These are phyloP conservation scores for Oryzias javanicus DNA, from an alignment of 2,113 vertebrate genomes.

Conservation along the genomic window DNA sequence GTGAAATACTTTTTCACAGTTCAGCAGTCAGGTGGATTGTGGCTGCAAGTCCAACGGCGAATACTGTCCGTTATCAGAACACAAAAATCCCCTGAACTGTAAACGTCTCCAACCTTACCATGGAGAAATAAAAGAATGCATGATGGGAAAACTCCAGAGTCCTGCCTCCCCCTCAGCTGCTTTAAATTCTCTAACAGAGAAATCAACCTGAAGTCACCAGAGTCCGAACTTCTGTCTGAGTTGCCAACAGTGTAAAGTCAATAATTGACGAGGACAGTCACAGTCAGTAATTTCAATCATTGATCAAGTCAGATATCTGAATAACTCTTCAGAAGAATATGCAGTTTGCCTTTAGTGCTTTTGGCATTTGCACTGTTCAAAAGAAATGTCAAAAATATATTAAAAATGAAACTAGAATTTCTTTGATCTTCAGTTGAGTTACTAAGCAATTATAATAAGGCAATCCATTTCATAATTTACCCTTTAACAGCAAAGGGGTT, in stretches of 20 bases:
- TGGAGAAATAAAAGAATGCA: slow-evolving; percentile 60
- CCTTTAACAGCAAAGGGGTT: too few species aligned
- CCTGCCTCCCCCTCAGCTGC: slow-evolving; percentile 26
- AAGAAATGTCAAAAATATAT: not conserved
- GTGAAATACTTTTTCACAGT: slow-evolving; percentile 53
- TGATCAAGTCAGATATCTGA: not conserved
- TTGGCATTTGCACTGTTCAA: not conserved
- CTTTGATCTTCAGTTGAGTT: too few species aligned
- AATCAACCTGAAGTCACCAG: slow-evolving; percentile 16
- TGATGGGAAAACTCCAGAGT: slow-evolving; percentile 51
- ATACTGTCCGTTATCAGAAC: slow-evolving; percentile 58
- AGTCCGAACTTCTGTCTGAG: not conserved
- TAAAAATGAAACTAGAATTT: too few species aligned
- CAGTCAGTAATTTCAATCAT: not conserved
- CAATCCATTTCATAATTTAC: too few species aligned
- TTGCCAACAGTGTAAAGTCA: slow-evolving; percentile 1
- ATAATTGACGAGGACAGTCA: not conserved
- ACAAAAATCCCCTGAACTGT: slow-evolving; percentile 64
- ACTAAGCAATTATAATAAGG: too few species aligned
- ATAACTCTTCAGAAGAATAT: slow-evolving; percentile 3
- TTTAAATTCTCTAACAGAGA: slow-evolving; percentile 48
- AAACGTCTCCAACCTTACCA: slow-evolving; percentile 45
- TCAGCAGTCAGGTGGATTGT: slow-evolving; percentile 51
- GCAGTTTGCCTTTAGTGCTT: not conserved
- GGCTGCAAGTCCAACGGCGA: slow-evolving; percentile 33